Evolutionary conservation across 1,140 invertebrate species (phyloP).

Genomic region (Musca vetustissima): DNA sequence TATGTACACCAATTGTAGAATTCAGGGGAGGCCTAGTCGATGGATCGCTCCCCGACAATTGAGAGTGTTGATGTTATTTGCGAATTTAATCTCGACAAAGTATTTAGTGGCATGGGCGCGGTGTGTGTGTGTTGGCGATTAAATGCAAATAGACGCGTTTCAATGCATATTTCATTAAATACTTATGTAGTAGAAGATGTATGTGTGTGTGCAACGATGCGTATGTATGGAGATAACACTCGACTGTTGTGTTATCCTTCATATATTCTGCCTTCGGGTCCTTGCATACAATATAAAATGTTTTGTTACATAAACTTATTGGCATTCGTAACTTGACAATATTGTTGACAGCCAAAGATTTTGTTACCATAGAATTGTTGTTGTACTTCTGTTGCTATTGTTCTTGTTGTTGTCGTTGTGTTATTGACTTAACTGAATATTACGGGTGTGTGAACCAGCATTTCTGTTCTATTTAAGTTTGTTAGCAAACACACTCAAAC

Average conservation of each 20-base stretch:
- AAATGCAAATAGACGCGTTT: conserved; percentile 12
- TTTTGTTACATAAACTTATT: conserved; percentile 18
- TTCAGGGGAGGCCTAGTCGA: too few relatives aligned
- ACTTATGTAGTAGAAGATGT: neutral
- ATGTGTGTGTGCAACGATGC: neutral
- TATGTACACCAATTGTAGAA: too few relatives aligned
- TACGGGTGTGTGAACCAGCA: neutral
- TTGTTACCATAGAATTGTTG: too few relatives aligned
- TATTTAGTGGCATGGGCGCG: too few relatives aligned
- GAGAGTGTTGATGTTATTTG: too few relatives aligned
- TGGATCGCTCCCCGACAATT: too few relatives aligned
- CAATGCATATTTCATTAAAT: neutral
- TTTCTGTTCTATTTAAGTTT: neutral
- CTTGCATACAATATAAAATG: neutral
- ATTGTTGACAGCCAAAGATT: conserved; percentile 15
- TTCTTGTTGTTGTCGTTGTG: too few relatives aligned
- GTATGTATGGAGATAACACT: neutral
- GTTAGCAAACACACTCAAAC: neutral
- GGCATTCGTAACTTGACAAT: conserved; percentile 21
- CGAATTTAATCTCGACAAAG: too few relatives aligned
- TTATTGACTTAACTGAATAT: neutral
- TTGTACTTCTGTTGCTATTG: too few relatives aligned
- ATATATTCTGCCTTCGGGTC: too few relatives aligned
- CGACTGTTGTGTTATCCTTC: neutral
- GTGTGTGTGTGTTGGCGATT: neutral